Evolutionary conservation across 2,113 vertebrate species (phyloP).

Genomic region (Channa argus): DNA sequence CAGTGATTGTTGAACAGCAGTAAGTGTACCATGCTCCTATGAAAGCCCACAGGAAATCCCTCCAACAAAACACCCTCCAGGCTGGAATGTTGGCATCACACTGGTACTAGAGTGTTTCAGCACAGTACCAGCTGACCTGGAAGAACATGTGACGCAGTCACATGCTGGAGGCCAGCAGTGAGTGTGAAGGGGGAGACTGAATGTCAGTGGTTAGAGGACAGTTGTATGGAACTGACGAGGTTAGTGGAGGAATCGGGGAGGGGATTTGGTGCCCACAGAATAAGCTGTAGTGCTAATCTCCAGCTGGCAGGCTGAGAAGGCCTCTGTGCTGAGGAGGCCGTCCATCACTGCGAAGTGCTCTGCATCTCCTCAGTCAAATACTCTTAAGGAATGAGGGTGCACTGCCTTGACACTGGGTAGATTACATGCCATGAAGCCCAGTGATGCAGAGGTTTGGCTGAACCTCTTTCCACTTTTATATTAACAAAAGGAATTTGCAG

Average conservation of each 20-base stretch:
- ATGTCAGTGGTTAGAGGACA: constrained; percentile 43
- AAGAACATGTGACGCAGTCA: constrained; percentile 62
- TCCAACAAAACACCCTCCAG: constrained; percentile 72
- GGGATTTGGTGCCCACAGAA: constrained; percentile 51
- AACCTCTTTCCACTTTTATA: background rate
- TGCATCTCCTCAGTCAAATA: constrained; percentile 55
- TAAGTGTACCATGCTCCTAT: constrained; percentile 73
- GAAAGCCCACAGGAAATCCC: constrained; percentile 79
- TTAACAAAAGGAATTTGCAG: background rate
- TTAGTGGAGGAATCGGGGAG: constrained; percentile 49
- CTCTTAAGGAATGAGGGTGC: constrained; percentile 25
- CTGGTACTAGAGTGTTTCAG: constrained; percentile 43
- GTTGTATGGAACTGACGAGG: constrained; percentile 37
- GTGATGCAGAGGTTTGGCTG: background rate
- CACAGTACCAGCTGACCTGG: constrained; percentile 37
- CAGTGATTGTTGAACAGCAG: constrained; percentile 58
- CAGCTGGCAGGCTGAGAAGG: constrained; percentile 65
- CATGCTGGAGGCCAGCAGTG: constrained; percentile 54
- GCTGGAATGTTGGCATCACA: constrained; percentile 78
- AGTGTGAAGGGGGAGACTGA: constrained; percentile 18
- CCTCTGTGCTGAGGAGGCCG: constrained; percentile 49
- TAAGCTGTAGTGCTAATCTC: constrained; percentile 70
- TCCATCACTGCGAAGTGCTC: constrained; percentile 64
- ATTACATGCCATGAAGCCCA: constrained; percentile 6
- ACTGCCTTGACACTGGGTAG: constrained; percentile 14